Percentiles rank a stretch among this genome's conserved stretches.
These are phyloP conservation scores for Ecdyonurus torrentis DNA, from an alignment of 2,888 invertebrate genomes.

Conservation along the genomic window DNA sequence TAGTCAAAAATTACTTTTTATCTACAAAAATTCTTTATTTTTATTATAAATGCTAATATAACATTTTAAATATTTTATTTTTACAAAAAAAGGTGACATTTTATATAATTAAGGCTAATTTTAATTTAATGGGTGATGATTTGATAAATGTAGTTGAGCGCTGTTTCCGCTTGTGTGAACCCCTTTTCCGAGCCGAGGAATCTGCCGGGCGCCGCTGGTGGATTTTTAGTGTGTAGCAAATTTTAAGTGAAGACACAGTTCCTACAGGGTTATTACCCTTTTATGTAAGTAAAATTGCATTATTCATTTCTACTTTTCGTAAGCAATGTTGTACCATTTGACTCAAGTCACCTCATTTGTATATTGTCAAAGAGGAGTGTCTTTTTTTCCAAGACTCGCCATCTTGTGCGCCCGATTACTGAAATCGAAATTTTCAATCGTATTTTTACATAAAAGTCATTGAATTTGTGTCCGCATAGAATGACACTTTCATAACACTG, in stretches of 20 bases:
- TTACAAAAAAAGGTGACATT: too few species aligned
- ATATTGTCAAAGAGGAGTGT: background rate
- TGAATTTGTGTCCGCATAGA: too few species aligned
- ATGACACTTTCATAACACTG: too few species aligned
- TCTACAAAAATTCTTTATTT: too few species aligned
- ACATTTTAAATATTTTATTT: too few species aligned
- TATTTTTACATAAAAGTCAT: too few species aligned
- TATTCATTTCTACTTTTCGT: too few species aligned
- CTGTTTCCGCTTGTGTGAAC: conserved; percentile 29
- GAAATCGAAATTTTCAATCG: background rate
- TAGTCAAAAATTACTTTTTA: too few species aligned
- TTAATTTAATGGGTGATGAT: too few species aligned
- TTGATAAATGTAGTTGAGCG: conserved; percentile 3
- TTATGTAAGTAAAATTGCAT: conserved; percentile 11
- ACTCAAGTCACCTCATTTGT: background rate
- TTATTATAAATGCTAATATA: too few species aligned
- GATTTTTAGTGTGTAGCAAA: conserved; percentile 15
- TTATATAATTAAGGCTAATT: too few species aligned
- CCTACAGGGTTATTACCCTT: conserved; percentile 15
- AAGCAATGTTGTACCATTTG: background rate
- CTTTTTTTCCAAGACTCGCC: background rate
- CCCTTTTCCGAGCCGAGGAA: conserved; percentile 17
- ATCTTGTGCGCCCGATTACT: background rate
- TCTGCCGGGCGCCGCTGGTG: conserved; percentile 13
- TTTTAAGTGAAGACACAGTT: conserved; percentile 12